Evolutionary conservation across 2,888 invertebrate genomes (phyloP), one percentile per base, ranked within the genome.

Genomic region (Orthosia gracilis): DNA sequence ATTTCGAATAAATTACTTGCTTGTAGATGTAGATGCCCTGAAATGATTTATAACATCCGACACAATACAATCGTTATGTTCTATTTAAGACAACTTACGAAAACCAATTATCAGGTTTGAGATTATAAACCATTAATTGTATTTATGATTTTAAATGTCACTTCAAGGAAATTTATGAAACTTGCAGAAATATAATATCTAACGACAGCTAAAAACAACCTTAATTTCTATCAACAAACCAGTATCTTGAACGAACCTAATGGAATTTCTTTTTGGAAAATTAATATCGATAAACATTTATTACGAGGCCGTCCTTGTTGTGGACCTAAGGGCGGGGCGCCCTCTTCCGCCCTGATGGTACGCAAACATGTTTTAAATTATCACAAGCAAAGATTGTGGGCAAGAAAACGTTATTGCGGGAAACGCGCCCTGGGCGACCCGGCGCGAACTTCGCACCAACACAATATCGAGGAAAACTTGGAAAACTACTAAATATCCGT

Each of bases 281-380:
- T 90, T 89, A 91, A 90, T 90, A 89, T 89, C 89, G 74, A 91
- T 91, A 89, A 90, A 87, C 87, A 89, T 91, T 89, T 90, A 91
- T 92, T 89, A 80, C 45, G 49, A 45, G 62, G 58, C 54, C 55
- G 71, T 67, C 55, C 59, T 76, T 75, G 50, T 76, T 69, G 69
- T 76, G 72, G 76, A 79, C 82, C 82, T 83, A 69, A 79, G 84
- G 82, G 83, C 85, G 83, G 74, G 84, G 77, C 72, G 67, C 82
- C 73, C 69, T 63, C 84, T 89, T 89, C 90, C 90, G 73, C 63
- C 72, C 71, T 65, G 63, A 79, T 86, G 88, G 87, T 89, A 89
- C 86, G 89, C 91, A 91, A 92, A 92, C 93, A 92, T 90, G 86
- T 92, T 93, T 91, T 76, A 93, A 93, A 93, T 92, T 91, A 92